Evolutionary conservation across 2,888 invertebrate species (phyloP), one percentile per base, ranked within the genome.

Genomic region (Brachynemurus nebulosus): DNA sequence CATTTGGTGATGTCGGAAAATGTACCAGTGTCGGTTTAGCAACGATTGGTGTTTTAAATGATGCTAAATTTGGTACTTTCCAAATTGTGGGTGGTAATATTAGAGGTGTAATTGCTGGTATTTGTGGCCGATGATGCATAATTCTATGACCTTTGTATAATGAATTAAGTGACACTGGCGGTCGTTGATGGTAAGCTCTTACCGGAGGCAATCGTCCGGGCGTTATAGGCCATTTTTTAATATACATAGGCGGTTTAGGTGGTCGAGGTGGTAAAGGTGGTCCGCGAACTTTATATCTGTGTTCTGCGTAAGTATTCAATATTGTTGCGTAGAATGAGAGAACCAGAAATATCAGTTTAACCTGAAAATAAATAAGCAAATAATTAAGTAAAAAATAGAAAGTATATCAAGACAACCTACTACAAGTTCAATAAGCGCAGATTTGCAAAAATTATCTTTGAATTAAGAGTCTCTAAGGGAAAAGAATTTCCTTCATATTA

Each of bases 251-350:
- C 11, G 54, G 48, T 25, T 56, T 57, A 2, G 58, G 57, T 17
- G 57, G 55, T 16, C 58, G 54, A 16, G 57, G 58, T 9, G 57
- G 57, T 9, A 55, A 57, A 21, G 61, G 58, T 3, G 64, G 64
- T 33, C 63, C 59, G 45, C 66, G 56, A 25, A 60, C 52, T 48
- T 63, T 64, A 51, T 60, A 60, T 42, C 51, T 49, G 21, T 53
- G 19, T 12, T 20, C 37, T 8, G 37, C 37, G 11, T 30, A 12
- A 5, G 14, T 14, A 30, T 30, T 30, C n/a, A 12, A 30, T 8
- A 14, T 30, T 2, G n/a, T n/a, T 6, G 14, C 14, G 11, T 30
- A 30, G 4, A 30, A 4, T 30, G 30, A n/a, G n/a, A n/a, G n/a
- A n/a, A n/a, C n/a, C n/a, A n/a, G n/a, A n/a, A n/a, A n/a, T n/a